Percentiles rank a stretch among this genome's conserved stretches.
phyloP scores from a whole-genome alignment of 2,113 vertebrate genomes.

The Seriola quinqueradiata region DNA sequence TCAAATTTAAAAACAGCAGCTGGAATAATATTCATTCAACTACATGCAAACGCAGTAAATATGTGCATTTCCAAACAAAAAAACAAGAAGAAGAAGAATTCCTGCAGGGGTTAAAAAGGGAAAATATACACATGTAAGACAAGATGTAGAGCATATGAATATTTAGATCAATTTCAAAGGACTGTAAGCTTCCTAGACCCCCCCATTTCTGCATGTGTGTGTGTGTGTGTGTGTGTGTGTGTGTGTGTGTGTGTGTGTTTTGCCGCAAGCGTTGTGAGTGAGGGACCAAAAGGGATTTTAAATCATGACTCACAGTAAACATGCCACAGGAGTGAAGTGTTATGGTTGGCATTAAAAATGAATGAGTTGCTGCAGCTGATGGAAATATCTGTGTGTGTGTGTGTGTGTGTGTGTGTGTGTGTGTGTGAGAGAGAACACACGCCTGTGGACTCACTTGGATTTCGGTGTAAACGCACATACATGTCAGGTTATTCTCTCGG shows the following conservation, averaged over 20 bases:
- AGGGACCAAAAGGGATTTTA: conserved; percentile 46
- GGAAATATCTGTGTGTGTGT: background rate
- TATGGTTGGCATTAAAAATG: conserved; percentile 57
- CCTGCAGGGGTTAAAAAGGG: background rate
- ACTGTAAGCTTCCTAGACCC: conserved; percentile 11
- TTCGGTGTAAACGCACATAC: background rate
- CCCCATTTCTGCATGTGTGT: background rate
- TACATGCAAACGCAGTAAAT: background rate
- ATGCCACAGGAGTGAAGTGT: conserved; percentile 20
- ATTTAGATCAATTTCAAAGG: conserved; percentile 60
- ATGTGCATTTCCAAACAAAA: background rate
- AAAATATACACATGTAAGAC: conserved; percentile 32
- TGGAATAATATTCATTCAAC: background rate
- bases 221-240: no score
- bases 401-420: background rate
- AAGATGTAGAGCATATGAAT: conserved; percentile 64
- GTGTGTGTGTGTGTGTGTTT: conserved; percentile 21
- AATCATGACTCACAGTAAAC: conserved; percentile 54
- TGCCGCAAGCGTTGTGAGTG: conserved; percentile 23
- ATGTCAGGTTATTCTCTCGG: no score
- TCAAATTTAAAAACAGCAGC: background rate
- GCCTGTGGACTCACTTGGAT: background rate
- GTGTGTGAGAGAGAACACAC: background rate
- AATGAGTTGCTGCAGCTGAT: conserved; percentile 8
- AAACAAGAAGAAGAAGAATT: background rate